Base-by-base conservation (phyloP, 2,113 vertebrate genomes). In the Bubo blakistoni region DNA sequence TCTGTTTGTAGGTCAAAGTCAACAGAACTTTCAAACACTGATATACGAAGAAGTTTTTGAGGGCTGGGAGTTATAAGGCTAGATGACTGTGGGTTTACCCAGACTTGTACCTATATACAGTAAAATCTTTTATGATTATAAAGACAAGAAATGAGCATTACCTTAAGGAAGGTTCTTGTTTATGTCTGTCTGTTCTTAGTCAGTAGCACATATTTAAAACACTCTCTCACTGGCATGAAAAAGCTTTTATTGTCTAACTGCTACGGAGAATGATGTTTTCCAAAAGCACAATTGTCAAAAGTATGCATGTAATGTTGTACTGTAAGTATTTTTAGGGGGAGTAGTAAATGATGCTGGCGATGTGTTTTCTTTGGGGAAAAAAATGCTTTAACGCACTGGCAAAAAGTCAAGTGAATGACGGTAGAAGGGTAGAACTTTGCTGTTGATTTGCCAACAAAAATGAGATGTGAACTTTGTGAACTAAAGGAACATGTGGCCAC, bases 211-310 rank as follows among this genome's bases (percentile, higher is more conserved):
- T 85, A 34, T 94, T 92, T 76, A 89, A 83, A 85, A 55, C 38
- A 70, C 25, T 70, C 90, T 80, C 63, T 84, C 47, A 70, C 71
- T 81, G 79, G 36, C 65, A 84, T 77, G 62, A 76, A 71, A 71
- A 93, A 88, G 7, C 67, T 88, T 92, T 95, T 93, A 72, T 65
- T 89, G 55, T 90, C 91, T 88, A 76, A 51, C 57, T 94, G 34
- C 86, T 94, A 6, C 19, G 57, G 81, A 80, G 65, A 87, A 87
- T 54, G 15, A 55, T 65, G 36, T 51, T 84, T 90, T 86, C 69
- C 69, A 80, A 96, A 88, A 92, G 62, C 65, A 54, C 27, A 27
- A 7, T 38, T 73, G 49, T 81, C 74, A 49, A 40, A 96, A 80
- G n/a, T 30, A 82, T 74, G 86, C 32, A 34, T 73, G 46, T 57